Conservation (phyloP, 2,113 vertebrate species). For the Lasiurus borealis region DNA sequence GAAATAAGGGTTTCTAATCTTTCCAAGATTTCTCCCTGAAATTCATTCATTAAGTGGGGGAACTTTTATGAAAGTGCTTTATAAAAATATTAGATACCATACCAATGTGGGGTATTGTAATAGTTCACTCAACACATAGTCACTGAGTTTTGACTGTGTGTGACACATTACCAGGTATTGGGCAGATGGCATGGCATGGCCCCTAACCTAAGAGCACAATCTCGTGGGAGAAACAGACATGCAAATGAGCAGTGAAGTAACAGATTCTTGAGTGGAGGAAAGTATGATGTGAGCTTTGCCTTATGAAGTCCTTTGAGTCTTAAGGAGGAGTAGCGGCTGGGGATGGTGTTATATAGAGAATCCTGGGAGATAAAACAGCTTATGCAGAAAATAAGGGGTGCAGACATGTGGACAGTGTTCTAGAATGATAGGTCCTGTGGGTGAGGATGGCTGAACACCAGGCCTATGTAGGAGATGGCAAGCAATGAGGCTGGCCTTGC, state of each 20-base stretch:
- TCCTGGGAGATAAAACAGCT: not conserved
- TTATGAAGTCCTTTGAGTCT: not conserved
- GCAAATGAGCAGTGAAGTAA: not conserved
- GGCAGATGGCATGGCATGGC: not conserved
- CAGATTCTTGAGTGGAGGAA: not conserved
- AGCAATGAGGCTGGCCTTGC: fast-evolving
- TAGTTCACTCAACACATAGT: not conserved
- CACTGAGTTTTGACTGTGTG: not conserved
- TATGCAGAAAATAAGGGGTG: not conserved
- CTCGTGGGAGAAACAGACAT: not conserved
- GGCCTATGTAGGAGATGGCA: not conserved
- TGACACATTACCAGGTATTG: not conserved
- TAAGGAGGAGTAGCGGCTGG: not conserved
- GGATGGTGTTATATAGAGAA: too few relatives aligned
- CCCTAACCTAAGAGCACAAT: not conserved
- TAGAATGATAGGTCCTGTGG: not conserved
- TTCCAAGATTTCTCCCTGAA: constrained; percentile 37
- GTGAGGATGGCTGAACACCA: not conserved
- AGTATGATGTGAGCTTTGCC: not conserved
- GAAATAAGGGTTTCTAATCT: not conserved
- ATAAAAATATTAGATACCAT: not conserved
- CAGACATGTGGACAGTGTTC: not conserved
- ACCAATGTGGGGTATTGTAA: not conserved
- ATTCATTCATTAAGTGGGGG: not conserved
- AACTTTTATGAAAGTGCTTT: not conserved